Evolutionary conservation across 2,113 vertebrate genomes (phyloP).

Genomic region (Uria aalge): DNA sequence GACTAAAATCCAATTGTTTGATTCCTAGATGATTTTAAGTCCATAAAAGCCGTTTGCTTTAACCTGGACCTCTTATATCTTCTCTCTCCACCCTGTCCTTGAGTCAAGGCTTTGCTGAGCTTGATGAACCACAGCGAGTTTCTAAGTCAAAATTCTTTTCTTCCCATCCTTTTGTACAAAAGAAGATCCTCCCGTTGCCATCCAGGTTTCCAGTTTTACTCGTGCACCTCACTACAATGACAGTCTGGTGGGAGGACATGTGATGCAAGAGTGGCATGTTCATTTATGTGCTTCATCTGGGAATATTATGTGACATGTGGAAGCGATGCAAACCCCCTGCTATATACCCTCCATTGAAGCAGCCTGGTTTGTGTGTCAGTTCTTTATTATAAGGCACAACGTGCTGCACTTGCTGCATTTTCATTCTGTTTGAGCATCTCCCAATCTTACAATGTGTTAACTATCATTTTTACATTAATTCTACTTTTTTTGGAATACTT

Average conservation of each 20-base stretch:
- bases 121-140: background rate
- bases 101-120: background rate
- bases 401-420: background rate
- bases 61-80: background rate
- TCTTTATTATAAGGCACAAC: background rate
- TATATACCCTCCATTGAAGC: background rate
- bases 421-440: slow-evolving; percentile 2
- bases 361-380: background rate
- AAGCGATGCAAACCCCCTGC: background rate
- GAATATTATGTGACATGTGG: background rate
- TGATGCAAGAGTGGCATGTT: slow-evolving; percentile 5
- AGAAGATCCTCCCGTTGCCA: background rate
- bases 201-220: background rate
- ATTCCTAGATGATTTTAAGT: background rate
- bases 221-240: background rate
- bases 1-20: background rate
- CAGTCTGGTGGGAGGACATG: slow-evolving; percentile 11
- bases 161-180: background rate
- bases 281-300: slow-evolving; percentile 39
- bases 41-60: background rate
- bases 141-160: background rate
- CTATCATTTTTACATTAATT: slow-evolving; percentile 40
- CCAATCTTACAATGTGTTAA: slow-evolving; percentile 2
- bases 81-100: background rate
- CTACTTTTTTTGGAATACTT: background rate